A percentile compares a stretch with the other conserved stretches of the same genome.
phyloP scores from a whole-genome alignment of 2,888 invertebrate species.

The Drosophila siamana region DNA sequence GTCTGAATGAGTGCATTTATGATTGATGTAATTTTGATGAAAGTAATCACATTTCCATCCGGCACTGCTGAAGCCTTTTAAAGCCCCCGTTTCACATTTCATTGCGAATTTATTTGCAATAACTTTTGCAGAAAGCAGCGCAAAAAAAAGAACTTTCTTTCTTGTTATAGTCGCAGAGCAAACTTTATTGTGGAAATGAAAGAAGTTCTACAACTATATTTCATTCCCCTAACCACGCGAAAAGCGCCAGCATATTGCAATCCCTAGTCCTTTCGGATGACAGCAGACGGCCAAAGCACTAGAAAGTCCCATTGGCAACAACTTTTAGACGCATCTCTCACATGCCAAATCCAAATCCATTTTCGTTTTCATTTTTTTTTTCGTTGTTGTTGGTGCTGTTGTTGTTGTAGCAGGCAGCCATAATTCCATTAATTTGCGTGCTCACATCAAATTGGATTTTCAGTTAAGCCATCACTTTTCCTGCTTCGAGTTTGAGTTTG shows the following conservation, averaged over 20 bases:
- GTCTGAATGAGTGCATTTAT: constrained; percentile 76
- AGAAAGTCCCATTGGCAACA: constrained; percentile 52
- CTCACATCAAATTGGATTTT: constrained; percentile 63
- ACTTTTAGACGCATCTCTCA: constrained; percentile 64
- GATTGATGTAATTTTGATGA: constrained; percentile 80
- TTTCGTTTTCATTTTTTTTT: constrained; percentile 29
- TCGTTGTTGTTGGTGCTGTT: background rate
- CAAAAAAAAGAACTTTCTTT: constrained; percentile 27
- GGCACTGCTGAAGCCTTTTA: constrained; percentile 57
- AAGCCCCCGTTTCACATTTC: constrained; percentile 67
- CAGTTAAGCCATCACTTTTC: constrained; percentile 44
- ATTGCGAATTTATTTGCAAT: constrained; percentile 64
- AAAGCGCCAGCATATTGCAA: background rate
- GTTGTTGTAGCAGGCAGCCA: constrained; percentile 38
- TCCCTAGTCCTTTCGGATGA: constrained; percentile 28
- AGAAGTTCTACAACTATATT: constrained; percentile 76
- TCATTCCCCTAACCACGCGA: constrained; percentile 25
- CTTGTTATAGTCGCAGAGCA: constrained; percentile 62
- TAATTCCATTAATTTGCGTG: constrained; percentile 74
- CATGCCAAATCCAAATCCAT: constrained; percentile 60
- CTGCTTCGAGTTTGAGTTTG: constrained; percentile 12
- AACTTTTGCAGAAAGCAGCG: constrained; percentile 13
- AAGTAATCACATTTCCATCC: constrained; percentile 64
- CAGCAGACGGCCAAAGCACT: constrained; percentile 28
- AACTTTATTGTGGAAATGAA: constrained; percentile 74